Percentiles rank a stretch among this genome's conserved stretches.
phyloP scores from a whole-genome alignment of 2,888 invertebrate species.

The Noctua fimbriata region DNA sequence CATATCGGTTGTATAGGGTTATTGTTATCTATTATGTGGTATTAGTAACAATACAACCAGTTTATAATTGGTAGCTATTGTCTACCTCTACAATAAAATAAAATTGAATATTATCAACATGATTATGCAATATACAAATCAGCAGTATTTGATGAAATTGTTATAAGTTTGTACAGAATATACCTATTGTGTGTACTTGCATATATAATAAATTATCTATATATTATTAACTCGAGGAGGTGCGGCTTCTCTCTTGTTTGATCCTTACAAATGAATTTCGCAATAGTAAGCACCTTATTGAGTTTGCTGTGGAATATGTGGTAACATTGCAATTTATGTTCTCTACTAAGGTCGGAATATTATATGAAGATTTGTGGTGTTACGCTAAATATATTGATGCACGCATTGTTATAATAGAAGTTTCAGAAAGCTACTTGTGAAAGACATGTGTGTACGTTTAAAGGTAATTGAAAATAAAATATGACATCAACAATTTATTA shows the following conservation, averaged over 20 bases:
- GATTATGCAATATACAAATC: not conserved
- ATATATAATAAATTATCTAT: not conserved
- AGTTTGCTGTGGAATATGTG: conserved; percentile 4
- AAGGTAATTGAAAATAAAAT: not conserved
- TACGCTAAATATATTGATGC: not conserved
- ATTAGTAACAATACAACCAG: not conserved
- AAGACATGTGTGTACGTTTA: not conserved
- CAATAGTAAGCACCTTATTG: not conserved
- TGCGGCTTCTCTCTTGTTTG: not conserved
- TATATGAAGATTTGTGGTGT: not conserved
- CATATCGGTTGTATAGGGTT: not conserved
- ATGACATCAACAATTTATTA: too few relatives aligned
- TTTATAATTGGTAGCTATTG: not conserved
- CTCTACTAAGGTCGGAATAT: not conserved
- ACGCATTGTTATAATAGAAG: not conserved
- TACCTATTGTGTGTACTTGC: not conserved
- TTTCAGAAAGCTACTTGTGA: not conserved
- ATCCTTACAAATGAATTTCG: not conserved
- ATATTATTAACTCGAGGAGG: not conserved
- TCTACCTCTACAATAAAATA: not conserved
- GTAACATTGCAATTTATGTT: conserved; percentile 5
- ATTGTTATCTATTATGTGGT: not conserved
- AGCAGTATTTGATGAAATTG: not conserved
- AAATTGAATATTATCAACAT: not conserved
- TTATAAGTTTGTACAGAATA: not conserved